These are phyloP conservation scores for Eledone cirrhosa DNA, from an alignment of 2,888 invertebrate genomes.

Conservation along the genomic window DNA sequence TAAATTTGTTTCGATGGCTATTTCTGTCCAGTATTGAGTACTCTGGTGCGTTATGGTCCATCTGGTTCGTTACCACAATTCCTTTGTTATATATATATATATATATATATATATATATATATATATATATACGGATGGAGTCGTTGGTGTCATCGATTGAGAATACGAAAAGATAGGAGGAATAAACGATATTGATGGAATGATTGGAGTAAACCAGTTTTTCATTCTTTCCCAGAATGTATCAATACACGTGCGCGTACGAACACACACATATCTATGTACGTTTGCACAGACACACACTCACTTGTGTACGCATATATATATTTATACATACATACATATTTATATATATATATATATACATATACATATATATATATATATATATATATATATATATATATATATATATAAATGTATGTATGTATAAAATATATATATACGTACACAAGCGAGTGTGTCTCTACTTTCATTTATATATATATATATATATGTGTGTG, in stretches of 20 bases:
- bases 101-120: slow-evolving; percentile 6
- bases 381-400: slow-evolving; percentile 6
- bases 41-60: no score
- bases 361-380: neutral
- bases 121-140: neutral
- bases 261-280: neutral
- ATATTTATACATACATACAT: neutral
- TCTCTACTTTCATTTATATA: no score
- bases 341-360: neutral
- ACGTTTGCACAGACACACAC: neutral
- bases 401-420: neutral
- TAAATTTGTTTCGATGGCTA: neutral
- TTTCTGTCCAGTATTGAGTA: no score
- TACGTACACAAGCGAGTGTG: neutral
- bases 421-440: neutral
- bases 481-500: no score
- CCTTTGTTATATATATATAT: no score
- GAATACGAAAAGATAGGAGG: neutral
- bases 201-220: neutral
- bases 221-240: neutral
- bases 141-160: neutral
- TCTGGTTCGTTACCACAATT: no score
- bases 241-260: neutral
- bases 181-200: neutral
- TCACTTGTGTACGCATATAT: neutral